Conservation (phyloP, 2,888 invertebrate genomes). For the Cryptus armator region DNA sequence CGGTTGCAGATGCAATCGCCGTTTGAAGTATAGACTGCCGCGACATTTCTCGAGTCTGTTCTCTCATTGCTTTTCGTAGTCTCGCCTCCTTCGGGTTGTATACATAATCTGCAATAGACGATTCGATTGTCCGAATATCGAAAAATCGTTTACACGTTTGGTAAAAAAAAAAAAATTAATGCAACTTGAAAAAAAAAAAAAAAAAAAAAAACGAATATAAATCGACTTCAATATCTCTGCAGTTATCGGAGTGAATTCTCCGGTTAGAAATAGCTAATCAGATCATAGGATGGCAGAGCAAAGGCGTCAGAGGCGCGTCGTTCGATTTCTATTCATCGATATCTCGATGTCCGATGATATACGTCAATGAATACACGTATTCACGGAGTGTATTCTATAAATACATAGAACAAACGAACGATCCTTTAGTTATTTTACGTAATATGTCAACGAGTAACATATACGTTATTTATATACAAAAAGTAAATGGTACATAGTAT, state of each 20-base stretch:
- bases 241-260: too few relatives aligned
- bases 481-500: constrained; percentile 26
- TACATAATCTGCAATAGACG: constrained; percentile 86
- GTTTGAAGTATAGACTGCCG: constrained; percentile 82
- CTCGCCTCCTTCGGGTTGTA: constrained; percentile 89
- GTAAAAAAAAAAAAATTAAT: not conserved
- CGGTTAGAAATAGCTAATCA: too few relatives aligned
- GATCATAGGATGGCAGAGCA: too few relatives aligned
- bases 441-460: constrained; percentile 41
- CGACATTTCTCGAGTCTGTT: constrained; percentile 83
- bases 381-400: not conserved
- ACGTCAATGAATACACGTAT: not conserved
- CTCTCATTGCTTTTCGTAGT: constrained; percentile 87
- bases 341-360: not conserved
- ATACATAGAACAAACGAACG: not conserved
- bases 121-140: not conserved
- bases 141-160: not conserved
- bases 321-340: too few relatives aligned
- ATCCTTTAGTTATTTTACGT: constrained; percentile 8
- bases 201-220: not conserved
- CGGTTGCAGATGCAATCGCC: constrained; percentile 75
- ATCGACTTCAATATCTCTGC: not conserved
- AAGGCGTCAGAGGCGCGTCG: too few relatives aligned
- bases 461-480: constrained; percentile 24
- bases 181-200: not conserved